Base-by-base conservation (phyloP, 2,888 invertebrate species). In the Phymatocera aterrima region DNA sequence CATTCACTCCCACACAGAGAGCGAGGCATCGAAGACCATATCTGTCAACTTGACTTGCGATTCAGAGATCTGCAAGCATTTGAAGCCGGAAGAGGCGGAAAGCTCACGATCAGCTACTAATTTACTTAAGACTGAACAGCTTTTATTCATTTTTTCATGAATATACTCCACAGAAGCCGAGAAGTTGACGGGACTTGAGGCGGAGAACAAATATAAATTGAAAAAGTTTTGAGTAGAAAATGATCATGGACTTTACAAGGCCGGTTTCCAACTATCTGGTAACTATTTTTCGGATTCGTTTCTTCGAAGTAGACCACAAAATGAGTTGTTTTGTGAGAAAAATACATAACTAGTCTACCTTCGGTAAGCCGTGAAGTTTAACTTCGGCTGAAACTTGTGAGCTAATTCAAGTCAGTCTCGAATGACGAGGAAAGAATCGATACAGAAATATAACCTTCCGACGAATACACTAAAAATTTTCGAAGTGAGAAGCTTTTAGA, bases 141-240 rank as follows among this genome's bases (percentile, higher is more conserved):
- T 72, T n/a, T 72, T 48, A 72, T 48, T 72, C 51, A 51, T 72
- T 72, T 72, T 28, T 5, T 18, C n/a, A 51, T 48, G 51, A 31
- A 72, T 51, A 72, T 72, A 48, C 34, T 51, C 18, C 51, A 72
- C 48, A 72, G 48, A 51, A 72, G 2, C n/a, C 28, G 18, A n/a
- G n/a, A 24, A 48, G 21, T 31, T 72, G 72, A 51, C 48, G 51
- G 24, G 15, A 12, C 51, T 21, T 8, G 51, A 72, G 24, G 34
- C 34, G 51, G 51, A 34, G 51, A 18, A 51, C 28, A 34, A 72
- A 34, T 72, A 51, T 51, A 72, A 51, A 72, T 51, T 72, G 72
- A 72, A 72, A 72, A 72, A 72, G 34, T 72, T 72, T 37, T 18
- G 15, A 28, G 51, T 43, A 21, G 24, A 34, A 34, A 72, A 72